A percentile compares a stretch with the other conserved stretches of the same genome.
Conservation (phyloP, 1,140 invertebrate species). For the Achroia grisella region DNA sequence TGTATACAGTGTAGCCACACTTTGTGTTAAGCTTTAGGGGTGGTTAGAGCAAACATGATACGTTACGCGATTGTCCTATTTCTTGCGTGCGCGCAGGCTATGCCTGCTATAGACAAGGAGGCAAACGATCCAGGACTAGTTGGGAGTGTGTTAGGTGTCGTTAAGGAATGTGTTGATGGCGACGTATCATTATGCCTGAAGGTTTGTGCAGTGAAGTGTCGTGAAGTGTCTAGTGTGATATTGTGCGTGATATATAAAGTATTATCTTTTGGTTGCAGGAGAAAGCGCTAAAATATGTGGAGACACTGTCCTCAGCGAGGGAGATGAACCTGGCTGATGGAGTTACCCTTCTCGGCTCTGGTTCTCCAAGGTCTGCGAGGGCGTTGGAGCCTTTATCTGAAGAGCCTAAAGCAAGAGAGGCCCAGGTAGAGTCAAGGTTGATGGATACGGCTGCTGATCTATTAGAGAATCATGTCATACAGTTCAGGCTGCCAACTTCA, state of each 20-base stretch:
- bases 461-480: conserved; percentile 84
- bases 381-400: conserved; percentile 75
- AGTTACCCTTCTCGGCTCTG: conserved; percentile 80
- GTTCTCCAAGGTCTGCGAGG: conserved; percentile 72
- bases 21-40: conserved; percentile 59
- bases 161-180: conserved; percentile 58
- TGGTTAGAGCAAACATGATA: conserved; percentile 46
- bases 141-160: conserved; percentile 41
- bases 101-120: conserved; percentile 54
- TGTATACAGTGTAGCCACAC: conserved; percentile 48
- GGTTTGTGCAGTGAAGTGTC: conserved; percentile 43
- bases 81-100: conserved; percentile 41
- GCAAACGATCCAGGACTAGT: conserved; percentile 41
- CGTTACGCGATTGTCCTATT: conserved; percentile 45
- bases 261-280: conserved; percentile 59
- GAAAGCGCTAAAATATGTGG: conserved; percentile 58
- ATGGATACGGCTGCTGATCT: conserved; percentile 83
- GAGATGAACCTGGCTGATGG: conserved; percentile 78
- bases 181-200: conserved; percentile 61
- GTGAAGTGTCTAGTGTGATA: conserved; percentile 31
- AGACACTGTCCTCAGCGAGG: conserved; percentile 45
- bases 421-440: conserved; percentile 83
- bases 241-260: conserved; percentile 18
- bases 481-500: conserved; percentile 82
- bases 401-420: conserved; percentile 81